phyloP scores from a whole-genome alignment of 2,888 invertebrate genomes.

The Zygogramma bicolorata region DNA sequence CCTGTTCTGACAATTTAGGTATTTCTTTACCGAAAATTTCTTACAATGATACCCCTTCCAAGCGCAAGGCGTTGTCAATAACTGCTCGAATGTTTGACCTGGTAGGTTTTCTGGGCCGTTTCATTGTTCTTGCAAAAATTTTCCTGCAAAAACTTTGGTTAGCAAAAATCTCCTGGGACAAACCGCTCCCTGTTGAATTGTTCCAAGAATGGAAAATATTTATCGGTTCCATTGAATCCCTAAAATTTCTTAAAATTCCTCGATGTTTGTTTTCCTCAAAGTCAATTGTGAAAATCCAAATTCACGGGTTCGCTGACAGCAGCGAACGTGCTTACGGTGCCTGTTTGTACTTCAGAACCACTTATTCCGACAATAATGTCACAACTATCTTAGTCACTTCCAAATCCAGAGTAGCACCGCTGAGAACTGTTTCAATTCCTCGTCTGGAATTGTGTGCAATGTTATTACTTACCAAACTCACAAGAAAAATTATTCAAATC shows the following conservation, averaged over 20 bases:
- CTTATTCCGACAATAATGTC: constrained; percentile 5
- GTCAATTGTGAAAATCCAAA: not conserved
- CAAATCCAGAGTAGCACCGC: not conserved
- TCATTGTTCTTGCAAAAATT: not conserved
- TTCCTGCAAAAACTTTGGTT: not conserved
- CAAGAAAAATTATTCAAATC: constrained; percentile 32
- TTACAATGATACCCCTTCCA: constrained; percentile 1
- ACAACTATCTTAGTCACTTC: constrained; percentile 1
- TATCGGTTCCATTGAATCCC: not conserved
- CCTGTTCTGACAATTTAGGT: not conserved
- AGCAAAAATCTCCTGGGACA: not conserved
- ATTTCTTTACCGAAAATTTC: not conserved
- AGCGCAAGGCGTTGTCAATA: not conserved
- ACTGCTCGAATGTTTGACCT: constrained; percentile 8
- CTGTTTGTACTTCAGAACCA: constrained; percentile 5
- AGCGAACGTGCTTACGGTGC: constrained; percentile 9
- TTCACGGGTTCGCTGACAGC: constrained; percentile 15
- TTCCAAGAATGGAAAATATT: constrained; percentile 4
- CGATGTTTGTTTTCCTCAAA: not conserved
- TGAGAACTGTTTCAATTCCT: constrained; percentile 1
- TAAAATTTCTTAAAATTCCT: constrained; percentile 14
- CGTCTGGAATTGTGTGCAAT: constrained; percentile 4
- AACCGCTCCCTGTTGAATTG: not conserved
- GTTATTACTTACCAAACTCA: not conserved
- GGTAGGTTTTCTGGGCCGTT: not conserved